Evolutionary conservation across 2,113 vertebrate species (phyloP), one percentile per base, ranked within the genome.

Genomic region (Phylloscopus trochiloides): DNA sequence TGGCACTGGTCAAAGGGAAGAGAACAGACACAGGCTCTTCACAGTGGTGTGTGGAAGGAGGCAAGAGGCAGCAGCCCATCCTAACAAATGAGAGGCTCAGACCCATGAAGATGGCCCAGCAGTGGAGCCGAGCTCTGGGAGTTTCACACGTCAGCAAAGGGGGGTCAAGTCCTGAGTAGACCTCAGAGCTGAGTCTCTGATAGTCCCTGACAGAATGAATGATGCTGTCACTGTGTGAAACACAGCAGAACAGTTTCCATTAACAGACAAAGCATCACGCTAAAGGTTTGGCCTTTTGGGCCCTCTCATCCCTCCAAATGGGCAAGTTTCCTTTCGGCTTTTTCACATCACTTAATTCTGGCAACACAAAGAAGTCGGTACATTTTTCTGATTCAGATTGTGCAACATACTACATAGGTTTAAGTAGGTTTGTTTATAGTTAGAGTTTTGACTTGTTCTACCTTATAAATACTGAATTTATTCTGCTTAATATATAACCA

Each of bases 81-180:
- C 16, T 22, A 50, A 57, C 14, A 67, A 19, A 7, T 1, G 1
- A 63, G 25, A 77, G 19, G 13, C 48, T 59, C 14, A 28, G 24
- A 14, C 14, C 7, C 18, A 36, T 3, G 1, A 61, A 55, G 20
- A 57, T 0, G 2, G n/a, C 4, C 11, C n/a, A 61, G n/a, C 1
- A 3, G 58, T 5, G 7, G 26, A 72, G 54, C 13, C 0, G 0
- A 52, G 20, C 4, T 8, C 25, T n/a, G 15, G 17, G 7, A 31
- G 26, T 34, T 80, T 87, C 34, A 51, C 36, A 54, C 4, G 5
- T 18, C 0, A 0, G 14, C 9, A 67, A 62, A 21, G n/a, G 83
- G 8, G 5, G 12, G 9, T 61, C 7, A 88, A 62, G 21, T 43
- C 9, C 55, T 25, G 21, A 77, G 45, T 22, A 80, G 59, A 59